Conservation (phyloP, 92 coral and sea anemone genomes). For the Zoanthus gigantus region DNA sequence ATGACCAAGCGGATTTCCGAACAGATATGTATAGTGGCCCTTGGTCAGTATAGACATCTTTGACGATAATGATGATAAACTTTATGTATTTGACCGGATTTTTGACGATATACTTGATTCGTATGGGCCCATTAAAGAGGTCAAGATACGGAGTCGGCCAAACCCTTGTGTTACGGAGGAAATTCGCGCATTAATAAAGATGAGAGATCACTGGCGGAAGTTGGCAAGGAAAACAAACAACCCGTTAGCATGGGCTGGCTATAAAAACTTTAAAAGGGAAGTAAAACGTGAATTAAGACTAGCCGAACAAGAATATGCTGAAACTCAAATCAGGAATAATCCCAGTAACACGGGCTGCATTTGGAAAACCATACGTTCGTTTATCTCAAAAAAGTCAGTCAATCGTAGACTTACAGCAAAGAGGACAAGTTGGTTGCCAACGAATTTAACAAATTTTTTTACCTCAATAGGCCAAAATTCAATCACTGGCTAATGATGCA, state of each 20-base stretch:
- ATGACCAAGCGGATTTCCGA: constrained; percentile 37
- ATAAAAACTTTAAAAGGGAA: not conserved
- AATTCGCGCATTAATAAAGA: constrained; percentile 14
- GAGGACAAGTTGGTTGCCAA: not conserved
- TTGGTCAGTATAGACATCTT: constrained; percentile 51
- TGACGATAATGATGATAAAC: constrained; percentile 23
- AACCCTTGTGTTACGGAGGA: constrained; percentile 29
- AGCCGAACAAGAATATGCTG: not conserved
- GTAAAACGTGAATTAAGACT: not conserved
- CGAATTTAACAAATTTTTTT: not conserved
- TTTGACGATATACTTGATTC: not conserved
- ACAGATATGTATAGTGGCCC: constrained; percentile 48
- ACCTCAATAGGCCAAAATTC: not conserved
- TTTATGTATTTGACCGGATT: constrained; percentile 45
- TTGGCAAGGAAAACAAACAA: not conserved
- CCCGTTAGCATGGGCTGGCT: not conserved
- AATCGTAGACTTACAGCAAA: constrained; percentile 16
- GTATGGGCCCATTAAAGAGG: constrained; percentile 26
- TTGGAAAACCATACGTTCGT: too few species aligned
- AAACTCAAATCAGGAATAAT: too few species aligned
- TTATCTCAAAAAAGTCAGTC: not conserved
- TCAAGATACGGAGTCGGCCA: constrained; percentile 18
- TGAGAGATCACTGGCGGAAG: too few species aligned
- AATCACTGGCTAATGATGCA: constrained; percentile 23
- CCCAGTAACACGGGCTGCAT: too few species aligned